A percentile compares a stretch with the other conserved stretches of the same genome.
These are phyloP conservation scores for Nezara viridula DNA, from an alignment of 2,888 invertebrate species.

Conservation along the genomic window DNA sequence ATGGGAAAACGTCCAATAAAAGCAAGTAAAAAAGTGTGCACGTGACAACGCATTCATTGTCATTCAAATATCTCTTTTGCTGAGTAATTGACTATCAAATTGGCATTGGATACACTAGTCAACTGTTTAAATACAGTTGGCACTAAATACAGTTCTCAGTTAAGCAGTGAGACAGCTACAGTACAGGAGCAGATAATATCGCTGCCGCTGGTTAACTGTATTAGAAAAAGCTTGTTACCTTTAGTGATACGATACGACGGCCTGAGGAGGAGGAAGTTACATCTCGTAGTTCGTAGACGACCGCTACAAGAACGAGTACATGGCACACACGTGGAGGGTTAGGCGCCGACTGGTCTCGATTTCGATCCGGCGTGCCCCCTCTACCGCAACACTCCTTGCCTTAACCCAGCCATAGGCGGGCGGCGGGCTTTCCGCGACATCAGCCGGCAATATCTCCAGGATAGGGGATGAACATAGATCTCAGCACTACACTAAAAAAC, in stretches of 20 bases:
- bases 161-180: not conserved
- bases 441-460: not conserved
- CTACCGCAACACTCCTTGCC: constrained; percentile 35
- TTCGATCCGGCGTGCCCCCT: constrained; percentile 47
- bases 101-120: not conserved
- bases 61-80: not conserved
- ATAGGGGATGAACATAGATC: not conserved
- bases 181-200: not conserved
- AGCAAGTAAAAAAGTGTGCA: no score
- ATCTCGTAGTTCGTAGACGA: constrained; percentile 13
- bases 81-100: not conserved
- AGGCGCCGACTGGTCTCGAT: constrained; percentile 43
- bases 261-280: not conserved
- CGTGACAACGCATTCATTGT: not conserved
- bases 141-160: not conserved
- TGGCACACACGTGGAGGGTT: not conserved
- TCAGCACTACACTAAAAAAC: no score
- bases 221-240: not conserved
- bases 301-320: not conserved
- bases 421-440: not conserved
- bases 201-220: not conserved
- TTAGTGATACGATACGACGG: not conserved
- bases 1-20: no score
- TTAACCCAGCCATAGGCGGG: constrained; percentile 41
- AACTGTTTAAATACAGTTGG: constrained; percentile 34